phyloP scores from a whole-genome alignment of 2,113 vertebrate genomes.

The Boleophthalmus pectinirostris region DNA sequence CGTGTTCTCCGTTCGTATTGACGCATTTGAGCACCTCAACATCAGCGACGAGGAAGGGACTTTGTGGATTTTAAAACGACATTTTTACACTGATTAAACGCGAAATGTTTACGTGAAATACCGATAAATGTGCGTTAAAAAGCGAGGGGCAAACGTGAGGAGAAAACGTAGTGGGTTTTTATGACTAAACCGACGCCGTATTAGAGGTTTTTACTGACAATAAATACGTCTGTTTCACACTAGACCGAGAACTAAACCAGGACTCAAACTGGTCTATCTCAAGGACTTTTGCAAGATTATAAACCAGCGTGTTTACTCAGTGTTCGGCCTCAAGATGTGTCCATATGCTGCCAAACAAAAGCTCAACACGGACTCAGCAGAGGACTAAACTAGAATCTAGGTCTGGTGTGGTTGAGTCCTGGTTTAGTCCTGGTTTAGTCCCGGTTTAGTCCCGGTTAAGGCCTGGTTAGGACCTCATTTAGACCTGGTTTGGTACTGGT shows the following conservation, averaged over 20 bases:
- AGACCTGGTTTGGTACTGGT: too few relatives aligned
- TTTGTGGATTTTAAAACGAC: neutral
- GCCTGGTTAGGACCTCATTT: neutral
- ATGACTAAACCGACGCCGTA: too few relatives aligned
- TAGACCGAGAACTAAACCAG: neutral
- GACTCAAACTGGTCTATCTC: neutral
- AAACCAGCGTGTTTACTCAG: neutral
- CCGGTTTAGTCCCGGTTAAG: too few relatives aligned
- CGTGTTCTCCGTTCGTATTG: neutral
- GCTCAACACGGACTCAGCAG: too few relatives aligned
- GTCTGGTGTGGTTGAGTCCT: neutral
- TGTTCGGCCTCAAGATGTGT: neutral
- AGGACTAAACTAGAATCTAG: too few relatives aligned
- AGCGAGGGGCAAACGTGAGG: too few relatives aligned
- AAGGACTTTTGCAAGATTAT: neutral
- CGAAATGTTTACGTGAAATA: too few relatives aligned
- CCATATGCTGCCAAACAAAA: too few relatives aligned
- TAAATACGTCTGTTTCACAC: neutral
- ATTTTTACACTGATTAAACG: too few relatives aligned
- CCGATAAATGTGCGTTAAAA: too few relatives aligned
- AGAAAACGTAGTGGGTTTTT: too few relatives aligned
- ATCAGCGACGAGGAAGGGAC: neutral
- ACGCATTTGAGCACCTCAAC: neutral
- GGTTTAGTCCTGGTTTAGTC: neutral
- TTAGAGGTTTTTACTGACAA: neutral